Base-by-base conservation (phyloP, 2,888 invertebrate genomes). In the Heliconius hortense region DNA sequence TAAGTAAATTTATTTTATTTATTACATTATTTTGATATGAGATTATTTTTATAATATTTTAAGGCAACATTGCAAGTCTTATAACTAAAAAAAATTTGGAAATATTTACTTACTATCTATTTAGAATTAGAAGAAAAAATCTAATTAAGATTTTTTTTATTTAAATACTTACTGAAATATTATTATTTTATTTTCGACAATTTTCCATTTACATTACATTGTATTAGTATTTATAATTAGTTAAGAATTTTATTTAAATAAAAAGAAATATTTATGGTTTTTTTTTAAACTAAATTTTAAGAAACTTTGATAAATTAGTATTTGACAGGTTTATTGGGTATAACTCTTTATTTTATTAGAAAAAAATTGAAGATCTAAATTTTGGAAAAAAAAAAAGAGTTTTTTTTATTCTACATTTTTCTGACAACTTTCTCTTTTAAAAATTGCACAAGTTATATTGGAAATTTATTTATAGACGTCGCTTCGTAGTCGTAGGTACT, bases 401-500 rank as follows among this genome's bases (percentile, higher is more conserved):
- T n/a, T 35, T 35, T 31, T 35, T 35, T 35, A 35, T 35, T 35
- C 26, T 15, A 53, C 53, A 68, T 26, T 53, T 21, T 68, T n/a
- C 10, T 21, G 28, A 68, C 5, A n/a, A 53, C 21, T 18, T 48
- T 4, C 21, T 21, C 2, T 43, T 43, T 24, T 26, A 43, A 7
- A n/a, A 28, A 39, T 4, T 48, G 63, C 72, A 72, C 63, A 72
- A 64, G 15, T 60, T 10, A 24, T 66, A 66, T 28, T 28, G 24
- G 4, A 7, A 31, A 53, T 13, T 15, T 13, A 28, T 13, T 59
- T 13, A 53, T 69, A 53, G 5, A 53, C 18, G 35, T 28, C 26
- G 64, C 64, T 72, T 64, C 2, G 64, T 64, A 56, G 66, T 67
- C 2, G 31, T 48, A 66, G 35, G 11, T 67, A 28, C 26, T 66